Evolutionary conservation across 2,113 vertebrate genomes (phyloP), one percentile per base, ranked within the genome.

Genomic region (Synchiropus splendidus): DNA sequence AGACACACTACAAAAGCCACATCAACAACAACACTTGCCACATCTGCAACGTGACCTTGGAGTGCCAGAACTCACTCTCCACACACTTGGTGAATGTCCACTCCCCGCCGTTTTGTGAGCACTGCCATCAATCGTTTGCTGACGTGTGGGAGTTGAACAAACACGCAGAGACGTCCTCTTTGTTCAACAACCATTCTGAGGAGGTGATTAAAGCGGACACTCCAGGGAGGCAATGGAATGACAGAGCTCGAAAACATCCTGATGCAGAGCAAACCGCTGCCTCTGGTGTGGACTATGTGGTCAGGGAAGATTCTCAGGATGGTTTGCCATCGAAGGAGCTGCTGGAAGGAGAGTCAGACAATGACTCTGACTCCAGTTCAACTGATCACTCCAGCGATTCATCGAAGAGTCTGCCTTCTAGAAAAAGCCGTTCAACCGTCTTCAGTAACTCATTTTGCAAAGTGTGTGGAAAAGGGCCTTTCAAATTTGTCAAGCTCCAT

Each of bases 81-180:
- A 37, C 46, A 1, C 76, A 78, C 42, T 36, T 81, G 39, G 53
- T 76, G 17, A 79, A 78, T 31, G 67, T 18, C 2, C 77, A 82
- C 43, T 18, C 15, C 2, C 49, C 57, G 3, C 37, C 63, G 1
- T 1, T 55, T 27, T 75, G 74, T 48, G 30, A 18, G 13, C 36
- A 18, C 33, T 83, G 75, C 31, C 9, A 16, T 4, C 18, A 47
- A 12, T 31, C 13, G 15, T 76, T 78, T 39, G 38, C 31, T 9
- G 67, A 46, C 8, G 33, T 54, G 8, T 78, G 64, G 74, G 64
- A 79, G 15, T 41, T 79, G 30, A 80, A 77, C 58, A 67, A 72
- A 12, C 74, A 81, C 45, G 58, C 67, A 6, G 67, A 48, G 36
- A 47, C 16, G 5, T 36, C 39, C 17, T 48, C 42, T 39, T 15